These are phyloP conservation scores for Protaetia brevitarsis DNA, from an alignment of 1,140 invertebrate genomes.

Conservation along the genomic window DNA sequence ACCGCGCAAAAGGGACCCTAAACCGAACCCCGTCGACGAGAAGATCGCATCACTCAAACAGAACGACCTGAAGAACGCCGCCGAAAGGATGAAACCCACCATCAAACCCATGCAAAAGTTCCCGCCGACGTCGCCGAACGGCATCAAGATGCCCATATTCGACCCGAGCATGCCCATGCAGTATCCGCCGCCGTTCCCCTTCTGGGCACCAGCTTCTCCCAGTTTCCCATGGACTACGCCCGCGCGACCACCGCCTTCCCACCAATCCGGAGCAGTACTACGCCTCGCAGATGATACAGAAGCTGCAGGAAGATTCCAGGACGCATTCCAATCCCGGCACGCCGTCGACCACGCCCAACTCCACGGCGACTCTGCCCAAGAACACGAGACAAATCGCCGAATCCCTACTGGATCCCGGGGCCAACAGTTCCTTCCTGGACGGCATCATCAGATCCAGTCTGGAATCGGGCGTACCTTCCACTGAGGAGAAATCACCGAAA, in stretches of 20 bases:
- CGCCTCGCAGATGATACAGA: slow-evolving; percentile 77
- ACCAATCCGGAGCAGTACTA: slow-evolving; percentile 65
- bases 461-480: slow-evolving; percentile 57
- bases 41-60: slow-evolving; percentile 50
- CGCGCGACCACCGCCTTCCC: slow-evolving; percentile 50
- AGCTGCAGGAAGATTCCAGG: slow-evolving; percentile 63
- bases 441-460: slow-evolving; percentile 77
- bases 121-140: slow-evolving; percentile 62
- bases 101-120: slow-evolving; percentile 62
- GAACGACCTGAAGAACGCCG: slow-evolving; percentile 46
- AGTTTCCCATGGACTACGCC: slow-evolving; percentile 55
- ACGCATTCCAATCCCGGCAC: slow-evolving; percentile 35
- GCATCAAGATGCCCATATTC: slow-evolving; percentile 66
- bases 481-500: slow-evolving; percentile 38
- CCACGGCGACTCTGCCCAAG: slow-evolving; percentile 51
- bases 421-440: slow-evolving; percentile 70
- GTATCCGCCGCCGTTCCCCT: slow-evolving; percentile 59
- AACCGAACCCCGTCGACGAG: slow-evolving; percentile 61
- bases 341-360: slow-evolving; percentile 37
- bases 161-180: slow-evolving; percentile 52
- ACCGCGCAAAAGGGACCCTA: slow-evolving; percentile 77
- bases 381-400: slow-evolving; percentile 60
- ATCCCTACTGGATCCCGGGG: slow-evolving; percentile 57
- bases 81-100: slow-evolving; percentile 47
- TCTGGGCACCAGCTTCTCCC: slow-evolving; percentile 59